Percentiles rank a stretch among this genome's conserved stretches.
Evolutionary conservation across 2,797 vertebrate species (phyloP).

Genomic region (Buceros bicornis): DNA sequence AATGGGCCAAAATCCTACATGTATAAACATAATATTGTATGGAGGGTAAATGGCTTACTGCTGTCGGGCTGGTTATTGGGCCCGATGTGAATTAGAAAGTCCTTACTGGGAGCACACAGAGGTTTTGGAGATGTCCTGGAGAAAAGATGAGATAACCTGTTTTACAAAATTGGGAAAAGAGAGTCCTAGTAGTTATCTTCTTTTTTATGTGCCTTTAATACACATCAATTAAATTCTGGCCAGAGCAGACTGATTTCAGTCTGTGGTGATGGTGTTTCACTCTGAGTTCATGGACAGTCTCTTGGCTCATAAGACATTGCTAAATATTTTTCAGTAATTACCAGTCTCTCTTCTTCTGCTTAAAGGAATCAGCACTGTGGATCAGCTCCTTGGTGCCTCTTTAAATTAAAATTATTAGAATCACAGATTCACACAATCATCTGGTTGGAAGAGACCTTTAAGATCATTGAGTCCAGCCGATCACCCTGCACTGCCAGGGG

Average conservation of each 20-base stretch:
- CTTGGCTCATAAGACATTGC: fast-evolving
- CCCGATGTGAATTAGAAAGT: not conserved
- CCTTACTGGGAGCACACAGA: not conserved
- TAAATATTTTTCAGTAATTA: not conserved
- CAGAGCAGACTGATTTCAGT: not conserved
- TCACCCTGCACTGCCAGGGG: too few relatives aligned
- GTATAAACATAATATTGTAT: not conserved
- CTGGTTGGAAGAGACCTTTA: too few relatives aligned
- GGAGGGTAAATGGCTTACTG: not conserved
- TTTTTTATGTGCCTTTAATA: not conserved
- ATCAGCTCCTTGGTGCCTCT: not conserved
- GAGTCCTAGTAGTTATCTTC: not conserved
- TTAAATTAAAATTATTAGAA: not conserved
- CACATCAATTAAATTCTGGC: not conserved
- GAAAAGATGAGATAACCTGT: not conserved
- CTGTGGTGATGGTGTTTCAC: not conserved
- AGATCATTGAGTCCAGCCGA: too few relatives aligned
- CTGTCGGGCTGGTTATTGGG: not conserved
- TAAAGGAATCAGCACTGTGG: not conserved
- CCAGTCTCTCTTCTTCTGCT: fast-evolving
- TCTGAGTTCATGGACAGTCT: not conserved
- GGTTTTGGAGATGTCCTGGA: not conserved
- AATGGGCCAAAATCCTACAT: not conserved
- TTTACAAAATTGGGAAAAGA: not conserved
- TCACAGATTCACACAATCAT: not conserved